These are phyloP conservation scores for Chunga burmeisteri DNA, from an alignment of 2,113 vertebrate genomes.

Conservation along the genomic window DNA sequence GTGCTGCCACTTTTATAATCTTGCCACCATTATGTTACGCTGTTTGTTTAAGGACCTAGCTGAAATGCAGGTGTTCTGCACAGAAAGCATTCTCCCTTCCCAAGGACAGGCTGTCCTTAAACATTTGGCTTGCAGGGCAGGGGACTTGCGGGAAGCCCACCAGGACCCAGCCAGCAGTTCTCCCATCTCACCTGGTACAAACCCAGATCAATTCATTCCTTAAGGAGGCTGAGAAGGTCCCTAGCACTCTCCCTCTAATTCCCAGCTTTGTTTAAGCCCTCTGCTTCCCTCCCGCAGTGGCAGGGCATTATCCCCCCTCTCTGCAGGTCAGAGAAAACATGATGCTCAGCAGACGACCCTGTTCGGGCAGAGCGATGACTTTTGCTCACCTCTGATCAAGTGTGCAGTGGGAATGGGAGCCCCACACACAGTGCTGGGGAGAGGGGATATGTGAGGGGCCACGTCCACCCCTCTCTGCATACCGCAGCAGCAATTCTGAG, in stretches of 20 bases:
- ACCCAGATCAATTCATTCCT: not conserved
- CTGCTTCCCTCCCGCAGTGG: not conserved
- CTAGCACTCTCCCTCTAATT: not conserved
- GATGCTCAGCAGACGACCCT: not conserved
- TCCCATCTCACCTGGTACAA: not conserved
- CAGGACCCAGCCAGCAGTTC: not conserved
- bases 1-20: not conserved
- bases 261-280: not conserved
- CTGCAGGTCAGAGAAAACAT: not conserved
- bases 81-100: not conserved
- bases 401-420: not conserved
- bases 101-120: not conserved
- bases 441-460: too few relatives aligned
- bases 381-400: not conserved
- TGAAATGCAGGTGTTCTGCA: not conserved
- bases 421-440: not conserved
- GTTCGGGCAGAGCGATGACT: not conserved
- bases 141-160: not conserved
- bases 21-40: not conserved
- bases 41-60: not conserved
- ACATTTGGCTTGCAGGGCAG: not conserved
- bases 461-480: not conserved
- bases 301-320: not conserved
- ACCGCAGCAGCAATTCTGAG: not conserved
- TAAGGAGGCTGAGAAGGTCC: not conserved